Evolutionary conservation across 2,888 invertebrate genomes (phyloP), one percentile per base, ranked within the genome.

Genomic region (Drosophila borealis): DNA sequence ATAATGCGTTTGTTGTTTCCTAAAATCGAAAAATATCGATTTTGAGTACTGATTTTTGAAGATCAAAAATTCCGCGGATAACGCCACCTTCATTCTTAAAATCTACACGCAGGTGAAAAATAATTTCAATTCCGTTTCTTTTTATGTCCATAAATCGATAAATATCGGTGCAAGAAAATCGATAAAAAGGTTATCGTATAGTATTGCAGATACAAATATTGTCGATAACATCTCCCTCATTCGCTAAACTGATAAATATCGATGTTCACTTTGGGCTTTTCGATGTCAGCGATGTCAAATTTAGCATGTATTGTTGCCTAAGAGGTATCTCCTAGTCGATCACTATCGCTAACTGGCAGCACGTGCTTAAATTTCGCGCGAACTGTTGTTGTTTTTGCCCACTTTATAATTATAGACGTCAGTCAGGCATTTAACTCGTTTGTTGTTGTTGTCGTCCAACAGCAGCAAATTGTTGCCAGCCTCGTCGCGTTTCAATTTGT

Each of bases 351-450:
- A 29, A 60, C n/a, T 42, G 62, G 17, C 53, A 48, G 59, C 69
- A 81, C 79, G 72, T 82, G 82, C 78, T 88, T 74, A 69, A 81
- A 81, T 69, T 73, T 74, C 68, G 61, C 71, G 60, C 63, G 66
- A 70, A 74, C 68, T 70, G 74, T 72, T 75, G 82, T 71, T 86
- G 69, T 63, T 65, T 44, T 71, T 84, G 81, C 60, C 67, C 85
- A 74, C 69, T 82, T 85, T 84, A 82, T 88, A 84, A 84, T 84
- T 84, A 88, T 84, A 88, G 88, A 88, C 84, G 84, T 84, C 88
- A 84, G 88, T 84, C 84, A 84, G 86, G 86, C 84, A 88, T 84
- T 84, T 84, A 84, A 88, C 88, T 82, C 82, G 85, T 56, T 80
- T 76, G 53, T 59, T 80, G 80, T 56, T 78, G 66, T 63, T 46